These are phyloP conservation scores for Marcusenius ussheri DNA, from an alignment of 2,113 vertebrate genomes.

Conservation along the genomic window DNA sequence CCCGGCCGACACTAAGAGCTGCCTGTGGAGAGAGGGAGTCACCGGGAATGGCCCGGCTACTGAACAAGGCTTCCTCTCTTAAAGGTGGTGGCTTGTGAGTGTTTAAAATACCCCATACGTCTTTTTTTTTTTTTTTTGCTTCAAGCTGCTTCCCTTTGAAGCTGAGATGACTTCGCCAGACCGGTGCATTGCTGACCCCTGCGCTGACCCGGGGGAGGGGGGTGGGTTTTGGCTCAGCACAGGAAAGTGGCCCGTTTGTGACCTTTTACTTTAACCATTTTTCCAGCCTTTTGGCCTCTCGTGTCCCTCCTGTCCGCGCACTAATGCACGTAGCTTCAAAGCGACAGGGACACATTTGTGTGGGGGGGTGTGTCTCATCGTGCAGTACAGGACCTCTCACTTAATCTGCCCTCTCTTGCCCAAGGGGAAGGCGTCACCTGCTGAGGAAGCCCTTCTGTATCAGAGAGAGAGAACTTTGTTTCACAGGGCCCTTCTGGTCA, in stretches of 20 bases:
- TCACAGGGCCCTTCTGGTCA: background rate
- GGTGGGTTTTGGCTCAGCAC: background rate
- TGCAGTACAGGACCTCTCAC: background rate
- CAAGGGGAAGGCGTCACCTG: background rate
- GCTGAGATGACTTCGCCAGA: background rate
- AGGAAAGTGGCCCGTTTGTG: background rate
- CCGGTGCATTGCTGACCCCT: background rate
- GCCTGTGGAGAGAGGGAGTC: background rate
- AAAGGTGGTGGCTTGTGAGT: background rate
- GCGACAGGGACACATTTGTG: background rate
- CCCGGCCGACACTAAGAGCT: background rate
- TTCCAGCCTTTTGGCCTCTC: background rate
- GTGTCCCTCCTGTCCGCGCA: background rate
- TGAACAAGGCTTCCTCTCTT: background rate
- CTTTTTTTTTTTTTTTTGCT: background rate
- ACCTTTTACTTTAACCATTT: background rate
- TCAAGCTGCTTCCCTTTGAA: conserved; percentile 2
- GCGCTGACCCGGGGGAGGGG: background rate
- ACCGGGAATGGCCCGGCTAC: background rate
- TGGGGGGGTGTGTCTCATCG: background rate
- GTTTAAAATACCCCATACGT: background rate
- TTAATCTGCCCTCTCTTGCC: background rate
- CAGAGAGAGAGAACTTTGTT: background rate
- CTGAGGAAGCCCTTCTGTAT: background rate
- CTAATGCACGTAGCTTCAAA: background rate